Evolutionary conservation across 2,888 invertebrate genomes (phyloP).

Genomic region (Xestia c-nigrum): DNA sequence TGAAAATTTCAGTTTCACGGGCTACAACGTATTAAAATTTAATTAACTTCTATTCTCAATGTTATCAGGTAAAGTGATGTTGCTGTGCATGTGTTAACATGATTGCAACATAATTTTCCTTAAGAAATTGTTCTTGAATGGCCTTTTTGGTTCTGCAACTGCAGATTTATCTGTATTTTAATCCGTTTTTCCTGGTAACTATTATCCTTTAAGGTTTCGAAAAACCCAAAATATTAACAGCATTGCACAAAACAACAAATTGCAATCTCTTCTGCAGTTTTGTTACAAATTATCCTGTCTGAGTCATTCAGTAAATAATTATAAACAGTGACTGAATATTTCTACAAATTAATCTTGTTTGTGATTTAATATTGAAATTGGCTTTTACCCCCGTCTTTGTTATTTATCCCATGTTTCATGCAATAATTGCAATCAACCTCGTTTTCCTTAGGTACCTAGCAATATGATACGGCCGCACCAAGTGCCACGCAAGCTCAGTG

Average conservation of each 20-base stretch:
- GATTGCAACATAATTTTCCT: conserved; percentile 10
- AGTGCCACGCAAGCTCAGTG: too few relatives aligned
- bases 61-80: conserved; percentile 2
- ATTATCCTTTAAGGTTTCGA: neutral
- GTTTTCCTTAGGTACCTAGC: too few relatives aligned
- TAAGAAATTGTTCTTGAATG: neutral
- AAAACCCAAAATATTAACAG: neutral
- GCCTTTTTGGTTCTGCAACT: too few relatives aligned
- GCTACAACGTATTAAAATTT: neutral
- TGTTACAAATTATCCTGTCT: conserved; percentile 32
- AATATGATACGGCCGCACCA: too few relatives aligned
- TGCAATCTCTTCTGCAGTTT: conserved; percentile 14
- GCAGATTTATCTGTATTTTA: neutral
- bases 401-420: neutral
- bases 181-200: conserved; percentile 1
- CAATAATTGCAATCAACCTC: too few relatives aligned
- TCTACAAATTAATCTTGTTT: neutral
- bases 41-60: conserved; percentile 9
- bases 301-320: neutral
- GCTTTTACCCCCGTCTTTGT: neutral
- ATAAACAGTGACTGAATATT: neutral
- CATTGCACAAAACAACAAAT: neutral
- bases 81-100: neutral
- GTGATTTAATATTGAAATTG: neutral
- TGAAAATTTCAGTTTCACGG: too few relatives aligned